Evolutionary conservation across 2,888 invertebrate species (phyloP), one percentile per base, ranked within the genome.

Genomic region (Globia sparganii): DNA sequence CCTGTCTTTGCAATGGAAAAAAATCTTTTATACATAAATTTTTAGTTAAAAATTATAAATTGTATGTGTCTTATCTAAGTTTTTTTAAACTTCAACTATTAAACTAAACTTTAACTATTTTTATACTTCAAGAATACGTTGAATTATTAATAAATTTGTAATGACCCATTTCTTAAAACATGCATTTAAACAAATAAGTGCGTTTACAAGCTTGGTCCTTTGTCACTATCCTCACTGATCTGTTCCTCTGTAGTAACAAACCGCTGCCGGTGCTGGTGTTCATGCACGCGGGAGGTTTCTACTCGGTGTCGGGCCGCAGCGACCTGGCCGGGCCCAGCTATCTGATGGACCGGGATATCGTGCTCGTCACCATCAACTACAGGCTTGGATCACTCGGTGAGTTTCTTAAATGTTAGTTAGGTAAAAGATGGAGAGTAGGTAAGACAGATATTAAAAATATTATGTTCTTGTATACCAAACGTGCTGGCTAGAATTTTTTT

Each of bases 261-360:
- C 89, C 74, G 0, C 87, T 93, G 21, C 98, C 98, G 0, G 98
- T 98, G 1, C 91, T 98, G 15, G 97, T 98, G 3, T 98, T 96
- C 92, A 96, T 98, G 81, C 98, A 98, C 92, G 97, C 97, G 0
- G 98, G 98, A 0, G 97, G 97, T 15, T 98, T 97, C 92, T 97
- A 97, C 91, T 95, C 95, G 0, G 93, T 95, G 15, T 97, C 97
- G 0, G 97, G 97, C 0, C 97, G 97, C 85, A 98, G 98, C 79
- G 95, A 95, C 86, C 81, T 94, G 65, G 94, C 95, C 1, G 97
- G 97, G 1, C 98, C 98, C 0, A 96, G 97, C 84, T 97, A 97
- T 87, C 94, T 98, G 31, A 94, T 98, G 89, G 98, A 98, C 91
- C 94, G 97, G 46, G 97, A 97, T 77, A 90, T 98, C 43, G 97